phyloP scores from a whole-genome alignment of 2,113 vertebrate genomes.

The Vidua chalybeata region DNA sequence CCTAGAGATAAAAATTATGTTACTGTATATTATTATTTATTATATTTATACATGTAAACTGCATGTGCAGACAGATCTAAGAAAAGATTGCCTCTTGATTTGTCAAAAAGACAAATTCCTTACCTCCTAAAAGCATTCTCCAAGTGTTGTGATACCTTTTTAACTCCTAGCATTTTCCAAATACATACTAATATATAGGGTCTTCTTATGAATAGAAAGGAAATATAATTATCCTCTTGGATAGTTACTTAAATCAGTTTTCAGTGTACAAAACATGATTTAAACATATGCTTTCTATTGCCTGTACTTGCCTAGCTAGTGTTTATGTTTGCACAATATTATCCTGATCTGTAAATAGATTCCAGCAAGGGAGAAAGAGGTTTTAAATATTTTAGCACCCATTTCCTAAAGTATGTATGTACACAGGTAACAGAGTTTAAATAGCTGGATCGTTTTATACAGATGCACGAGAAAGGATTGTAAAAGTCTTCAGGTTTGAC shows the following conservation, averaged over 20 bases:
- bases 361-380: background rate
- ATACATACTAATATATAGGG: background rate
- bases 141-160: background rate
- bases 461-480: background rate
- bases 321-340: background rate
- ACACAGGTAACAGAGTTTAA: background rate
- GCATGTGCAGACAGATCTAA: background rate
- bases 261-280: background rate
- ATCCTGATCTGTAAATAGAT: background rate
- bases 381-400: background rate
- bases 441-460: background rate
- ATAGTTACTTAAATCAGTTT: background rate
- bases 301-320: background rate
- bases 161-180: background rate
- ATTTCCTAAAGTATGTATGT: background rate
- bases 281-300: background rate
- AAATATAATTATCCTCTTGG: background rate
- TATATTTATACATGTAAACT: background rate
- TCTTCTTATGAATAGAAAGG: background rate
- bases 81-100: background rate
- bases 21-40: background rate
- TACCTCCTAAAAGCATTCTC: background rate
- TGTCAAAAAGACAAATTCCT: background rate
- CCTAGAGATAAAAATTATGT: background rate
- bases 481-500: background rate